Conservation (phyloP, 2,888 invertebrate genomes). For the Stenotaenia linearis region DNA sequence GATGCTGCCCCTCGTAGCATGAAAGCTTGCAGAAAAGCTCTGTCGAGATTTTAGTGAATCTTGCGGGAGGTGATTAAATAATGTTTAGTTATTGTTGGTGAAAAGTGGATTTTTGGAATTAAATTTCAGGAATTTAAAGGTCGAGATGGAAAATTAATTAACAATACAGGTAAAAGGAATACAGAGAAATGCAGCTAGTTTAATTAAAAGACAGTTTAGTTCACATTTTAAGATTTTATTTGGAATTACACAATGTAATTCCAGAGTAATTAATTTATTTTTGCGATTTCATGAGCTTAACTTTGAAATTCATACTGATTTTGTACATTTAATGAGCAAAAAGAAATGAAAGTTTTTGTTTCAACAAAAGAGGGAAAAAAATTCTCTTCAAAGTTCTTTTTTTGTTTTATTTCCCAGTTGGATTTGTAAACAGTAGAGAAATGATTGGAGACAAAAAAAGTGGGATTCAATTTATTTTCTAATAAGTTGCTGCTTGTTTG, state of each 20-base stretch:
- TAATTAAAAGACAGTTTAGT: not conserved
- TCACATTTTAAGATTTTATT: not conserved
- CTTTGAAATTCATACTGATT: not conserved
- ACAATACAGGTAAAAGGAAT: not conserved
- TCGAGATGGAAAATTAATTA: not conserved
- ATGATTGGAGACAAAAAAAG: not conserved
- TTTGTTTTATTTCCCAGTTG: not conserved
- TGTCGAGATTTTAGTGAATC: too few species aligned
- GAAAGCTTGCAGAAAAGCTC: too few species aligned
- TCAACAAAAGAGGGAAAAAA: not conserved
- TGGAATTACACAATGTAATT: not conserved
- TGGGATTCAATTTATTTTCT: not conserved
- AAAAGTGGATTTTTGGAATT: not conserved
- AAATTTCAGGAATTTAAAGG: not conserved
- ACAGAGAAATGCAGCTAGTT: not conserved
- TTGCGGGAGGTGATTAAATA: too few species aligned
- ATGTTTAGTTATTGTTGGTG: too few species aligned
- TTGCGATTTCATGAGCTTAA: not conserved
- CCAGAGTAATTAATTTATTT: not conserved
- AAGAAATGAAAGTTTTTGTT: not conserved
- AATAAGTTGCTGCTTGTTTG: not conserved
- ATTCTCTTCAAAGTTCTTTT: not conserved
- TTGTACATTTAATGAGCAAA: not conserved
- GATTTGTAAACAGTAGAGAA: not conserved
- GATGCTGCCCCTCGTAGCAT: too few species aligned